A percentile compares a stretch with the other conserved stretches of the same genome.
These are phyloP conservation scores for Zapus hudsonius DNA, from an alignment of 2,113 vertebrate genomes.

Conservation along the genomic window DNA sequence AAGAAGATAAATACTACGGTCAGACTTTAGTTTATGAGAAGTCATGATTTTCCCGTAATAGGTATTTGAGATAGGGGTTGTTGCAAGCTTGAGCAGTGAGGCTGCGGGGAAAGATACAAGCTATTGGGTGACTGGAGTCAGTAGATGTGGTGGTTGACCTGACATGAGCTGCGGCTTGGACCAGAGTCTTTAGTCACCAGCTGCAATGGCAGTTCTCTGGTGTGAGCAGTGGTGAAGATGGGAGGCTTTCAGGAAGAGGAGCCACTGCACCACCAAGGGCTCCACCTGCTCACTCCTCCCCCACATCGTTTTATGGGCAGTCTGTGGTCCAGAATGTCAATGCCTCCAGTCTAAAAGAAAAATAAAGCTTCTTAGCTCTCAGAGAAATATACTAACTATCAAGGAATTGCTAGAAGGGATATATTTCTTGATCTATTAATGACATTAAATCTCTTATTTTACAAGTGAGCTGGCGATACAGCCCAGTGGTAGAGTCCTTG, in stretches of 20 bases:
- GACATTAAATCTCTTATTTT: neutral
- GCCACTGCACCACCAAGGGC: too few species aligned
- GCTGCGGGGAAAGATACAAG: neutral
- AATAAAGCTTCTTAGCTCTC: conserved; percentile 36
- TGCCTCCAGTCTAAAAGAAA: neutral
- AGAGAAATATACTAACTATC: neutral
- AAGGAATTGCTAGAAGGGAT: neutral
- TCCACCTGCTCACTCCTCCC: neutral
- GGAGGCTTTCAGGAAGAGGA: neutral
- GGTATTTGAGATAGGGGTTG: neutral
- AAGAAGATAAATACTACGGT: neutral
- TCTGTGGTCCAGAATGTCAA: neutral
- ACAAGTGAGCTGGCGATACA: too few species aligned
- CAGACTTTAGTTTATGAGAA: neutral
- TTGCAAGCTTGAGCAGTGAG: neutral
- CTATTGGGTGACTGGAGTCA: neutral
- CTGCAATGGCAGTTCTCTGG: neutral
- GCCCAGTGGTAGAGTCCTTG: too few species aligned
- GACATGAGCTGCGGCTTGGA: neutral
- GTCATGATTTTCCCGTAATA: neutral
- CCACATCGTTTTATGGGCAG: neutral
- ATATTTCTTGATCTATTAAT: neutral
- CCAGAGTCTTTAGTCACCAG: neutral
- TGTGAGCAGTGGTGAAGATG: neutral
- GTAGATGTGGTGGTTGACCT: neutral